Percentiles rank a stretch among this genome's conserved stretches.
These are phyloP conservation scores for Anneissia japonica DNA, from an alignment of 35 echinoderm and acorn worm genomes.

Conservation along the genomic window DNA sequence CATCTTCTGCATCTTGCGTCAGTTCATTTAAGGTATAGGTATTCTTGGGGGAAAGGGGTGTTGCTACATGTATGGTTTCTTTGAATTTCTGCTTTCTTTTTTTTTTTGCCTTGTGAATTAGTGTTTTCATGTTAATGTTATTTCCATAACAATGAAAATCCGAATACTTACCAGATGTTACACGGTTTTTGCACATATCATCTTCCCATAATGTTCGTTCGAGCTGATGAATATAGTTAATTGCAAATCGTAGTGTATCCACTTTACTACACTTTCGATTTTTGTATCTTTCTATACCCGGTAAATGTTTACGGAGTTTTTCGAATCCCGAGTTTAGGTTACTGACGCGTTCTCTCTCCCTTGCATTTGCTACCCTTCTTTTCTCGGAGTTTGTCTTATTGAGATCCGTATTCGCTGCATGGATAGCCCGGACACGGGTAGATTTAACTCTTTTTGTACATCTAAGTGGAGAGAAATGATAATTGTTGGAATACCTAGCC, in stretches of 20 bases:
- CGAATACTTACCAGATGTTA: no score
- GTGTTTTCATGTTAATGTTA: no score
- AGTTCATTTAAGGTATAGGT: no score
- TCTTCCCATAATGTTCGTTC: constrained; percentile 8
- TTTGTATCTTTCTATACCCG: neutral
- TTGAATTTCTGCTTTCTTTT: no score
- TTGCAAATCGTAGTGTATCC: neutral
- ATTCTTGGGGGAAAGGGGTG: no score
- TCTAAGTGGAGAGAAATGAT: neutral
- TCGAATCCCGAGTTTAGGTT: constrained; percentile 15
- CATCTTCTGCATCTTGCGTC: no score
- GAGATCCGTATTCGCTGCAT: neutral
- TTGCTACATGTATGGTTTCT: no score
- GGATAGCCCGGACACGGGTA: neutral
- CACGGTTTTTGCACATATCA: neutral
- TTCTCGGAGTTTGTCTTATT: neutral
- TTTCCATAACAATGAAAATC: no score
- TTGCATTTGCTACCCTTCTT: constrained; percentile 1
- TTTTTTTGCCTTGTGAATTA: no score
- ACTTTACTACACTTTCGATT: constrained; percentile 7
- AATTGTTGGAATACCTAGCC: neutral
- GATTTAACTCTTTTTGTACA: neutral
- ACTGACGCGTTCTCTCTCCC: constrained; percentile 16
- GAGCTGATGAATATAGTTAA: constrained; percentile 11
- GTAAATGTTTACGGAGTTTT: constrained; percentile 9